These are phyloP conservation scores for Pachypsylla venusta DNA, from an alignment of 1,140 invertebrate genomes.

Conservation along the genomic window DNA sequence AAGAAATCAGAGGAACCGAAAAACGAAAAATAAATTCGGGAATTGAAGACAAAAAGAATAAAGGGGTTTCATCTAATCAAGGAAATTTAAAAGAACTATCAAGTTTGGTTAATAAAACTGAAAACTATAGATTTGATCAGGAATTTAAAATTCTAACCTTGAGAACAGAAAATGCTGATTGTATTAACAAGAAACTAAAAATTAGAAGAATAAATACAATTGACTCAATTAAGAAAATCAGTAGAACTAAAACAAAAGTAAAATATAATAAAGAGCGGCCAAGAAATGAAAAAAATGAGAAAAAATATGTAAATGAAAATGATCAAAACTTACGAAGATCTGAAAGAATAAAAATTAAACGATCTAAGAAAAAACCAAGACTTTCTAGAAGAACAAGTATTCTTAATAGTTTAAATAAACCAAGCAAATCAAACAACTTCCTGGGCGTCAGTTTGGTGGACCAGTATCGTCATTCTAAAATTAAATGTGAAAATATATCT, in stretches of 20 bases:
- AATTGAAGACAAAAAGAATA: too few species aligned
- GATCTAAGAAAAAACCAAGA: too few species aligned
- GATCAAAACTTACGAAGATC: not conserved
- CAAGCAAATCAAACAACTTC: too few species aligned
- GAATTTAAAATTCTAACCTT: slow-evolving; percentile 4
- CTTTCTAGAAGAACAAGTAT: too few species aligned
- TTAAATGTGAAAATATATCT: not conserved
- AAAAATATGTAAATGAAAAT: not conserved
- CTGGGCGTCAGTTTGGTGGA: slow-evolving; percentile 2
- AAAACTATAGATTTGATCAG: slow-evolving; percentile 5
- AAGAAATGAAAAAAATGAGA: too few species aligned
- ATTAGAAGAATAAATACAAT: not conserved
- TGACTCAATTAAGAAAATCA: not conserved
- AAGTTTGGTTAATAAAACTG: not conserved
- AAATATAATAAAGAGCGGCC: not conserved
- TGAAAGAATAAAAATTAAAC: not conserved
- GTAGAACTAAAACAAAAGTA: not conserved
- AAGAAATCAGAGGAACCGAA: too few species aligned
- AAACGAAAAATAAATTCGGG: too few species aligned
- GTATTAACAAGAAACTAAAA: slow-evolving; percentile 6
- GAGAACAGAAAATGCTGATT: not conserved
- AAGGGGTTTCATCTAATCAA: too few species aligned
- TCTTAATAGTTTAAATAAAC: too few species aligned
- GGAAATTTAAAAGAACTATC: not conserved
- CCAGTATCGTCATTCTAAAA: not conserved